Base-by-base conservation (phyloP, 2,888 invertebrate species). In the Lithophane ornitopus region DNA sequence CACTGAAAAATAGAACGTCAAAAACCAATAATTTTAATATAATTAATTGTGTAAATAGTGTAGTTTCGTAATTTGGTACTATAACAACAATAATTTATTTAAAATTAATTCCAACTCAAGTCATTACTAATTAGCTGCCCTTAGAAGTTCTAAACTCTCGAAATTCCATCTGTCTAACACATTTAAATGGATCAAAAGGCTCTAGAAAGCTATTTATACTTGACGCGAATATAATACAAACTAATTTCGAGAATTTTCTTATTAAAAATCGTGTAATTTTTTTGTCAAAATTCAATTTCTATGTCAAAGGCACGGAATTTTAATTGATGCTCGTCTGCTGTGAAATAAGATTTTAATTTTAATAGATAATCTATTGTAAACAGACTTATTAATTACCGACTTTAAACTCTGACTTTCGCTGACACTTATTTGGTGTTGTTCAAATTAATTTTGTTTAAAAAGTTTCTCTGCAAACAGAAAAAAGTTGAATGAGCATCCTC, bases 261-360 rank as follows among this genome's bases (percentile, higher is more conserved):
- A 39, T 66, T 71, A 44, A 72, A 62, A 66, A 63, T 49, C 14
- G 56, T 58, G 39, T 63, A 63, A 12, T 26, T 54, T 56, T 68
- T 78, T 78, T 76, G 19, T 52, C 34, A 69, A 76, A 76, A 61
- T 73, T 73, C 41, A 75, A 74, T 83, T 85, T 76, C 59, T 62
- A 14, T 67, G 58, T 70, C 84, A 76, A 79, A 71, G 67, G 39
- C 63, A 49, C 44, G 63, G 63, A 78, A 70, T 70, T 79, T 19
- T 74, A 81, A 73, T 73, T 79, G 70, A 34, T 52, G 59, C 58
- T 78, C 22, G 59, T 76, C 46, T 59, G 14, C 46, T 70, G 2
- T 34, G 22, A 49, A 82, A 46, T 58, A 54, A 44, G 19, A 26
- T 66, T 78, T 54, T 70, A 34, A 52, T 58, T 68, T 69, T 41